Percentiles rank a stretch among this genome's conserved stretches.
Conservation (phyloP, 2,888 invertebrate genomes). For the Embidobia sp. region DNA sequence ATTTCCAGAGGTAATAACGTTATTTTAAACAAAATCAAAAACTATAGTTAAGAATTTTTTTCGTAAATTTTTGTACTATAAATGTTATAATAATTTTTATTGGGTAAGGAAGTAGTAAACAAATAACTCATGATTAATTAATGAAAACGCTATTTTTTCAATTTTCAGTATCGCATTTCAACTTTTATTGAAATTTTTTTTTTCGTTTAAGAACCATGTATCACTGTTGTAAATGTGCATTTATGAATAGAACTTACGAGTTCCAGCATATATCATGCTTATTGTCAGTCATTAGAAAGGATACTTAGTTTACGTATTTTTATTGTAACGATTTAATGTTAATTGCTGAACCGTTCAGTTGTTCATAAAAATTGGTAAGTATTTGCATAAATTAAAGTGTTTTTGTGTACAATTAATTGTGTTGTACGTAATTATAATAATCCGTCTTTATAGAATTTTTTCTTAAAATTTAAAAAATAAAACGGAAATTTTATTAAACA, state of each 20-base stretch:
- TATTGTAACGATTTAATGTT: slow-evolving; percentile 19
- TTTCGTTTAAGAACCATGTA: slow-evolving; percentile 35
- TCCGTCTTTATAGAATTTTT: too few species aligned
- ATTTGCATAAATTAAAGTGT: not conserved
- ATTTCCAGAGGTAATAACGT: too few species aligned
- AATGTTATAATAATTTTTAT: too few species aligned
- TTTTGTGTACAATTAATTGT: not conserved
- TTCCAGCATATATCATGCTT: slow-evolving; percentile 58
- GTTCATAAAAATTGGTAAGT: slow-evolving; percentile 7
- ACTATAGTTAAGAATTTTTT: too few species aligned
- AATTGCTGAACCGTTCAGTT: slow-evolving; percentile 18
- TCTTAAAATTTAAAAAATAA: too few species aligned
- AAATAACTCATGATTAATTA: too few species aligned
- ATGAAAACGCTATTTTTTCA: slow-evolving; percentile 21
- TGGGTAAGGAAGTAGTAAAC: too few species aligned
- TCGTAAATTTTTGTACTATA: too few species aligned
- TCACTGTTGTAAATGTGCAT: slow-evolving; percentile 38
- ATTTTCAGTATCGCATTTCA: slow-evolving; percentile 6
- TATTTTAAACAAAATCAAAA: too few species aligned
- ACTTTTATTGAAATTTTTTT: slow-evolving; percentile 24
- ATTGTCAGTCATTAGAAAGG: slow-evolving; percentile 62
- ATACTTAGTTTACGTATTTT: slow-evolving; percentile 43
- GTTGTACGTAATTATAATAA: too few species aligned
- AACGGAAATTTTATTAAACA: too few species aligned
- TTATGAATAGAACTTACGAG: slow-evolving; percentile 54